Conservation (phyloP, 2,888 invertebrate species). For the Cybosia mesomella region DNA sequence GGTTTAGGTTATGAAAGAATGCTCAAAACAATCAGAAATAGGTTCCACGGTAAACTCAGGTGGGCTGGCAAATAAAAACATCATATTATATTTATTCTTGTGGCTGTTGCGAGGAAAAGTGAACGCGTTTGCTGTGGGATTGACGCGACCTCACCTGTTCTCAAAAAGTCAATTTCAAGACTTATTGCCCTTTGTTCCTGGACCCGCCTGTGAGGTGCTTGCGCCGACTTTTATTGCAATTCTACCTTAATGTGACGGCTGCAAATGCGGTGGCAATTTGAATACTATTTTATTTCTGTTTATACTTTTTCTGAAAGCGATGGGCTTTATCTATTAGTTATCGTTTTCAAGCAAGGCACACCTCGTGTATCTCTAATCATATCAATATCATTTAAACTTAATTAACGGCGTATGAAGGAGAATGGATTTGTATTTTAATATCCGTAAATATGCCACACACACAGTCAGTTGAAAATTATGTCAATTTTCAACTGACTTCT, state of each 20-base stretch:
- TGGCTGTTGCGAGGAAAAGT: slow-evolving; percentile 72
- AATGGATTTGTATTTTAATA: not conserved
- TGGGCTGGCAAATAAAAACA: slow-evolving; percentile 75
- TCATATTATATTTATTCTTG: slow-evolving; percentile 66
- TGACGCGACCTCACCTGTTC: slow-evolving; percentile 78
- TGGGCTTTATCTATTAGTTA: slow-evolving; percentile 10
- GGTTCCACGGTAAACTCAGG: slow-evolving; percentile 74
- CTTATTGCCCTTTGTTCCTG: slow-evolving; percentile 80
- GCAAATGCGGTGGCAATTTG: slow-evolving; percentile 63
- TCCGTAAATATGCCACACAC: too few species aligned
- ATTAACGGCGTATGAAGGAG: not conserved
- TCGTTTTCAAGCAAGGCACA: slow-evolving; percentile 23
- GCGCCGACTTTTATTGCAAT: slow-evolving; percentile 68
- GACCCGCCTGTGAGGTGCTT: slow-evolving; percentile 67
- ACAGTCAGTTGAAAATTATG: too few species aligned
- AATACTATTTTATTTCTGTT: slow-evolving; percentile 53
- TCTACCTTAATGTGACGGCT: slow-evolving; percentile 66
- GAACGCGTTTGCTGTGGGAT: slow-evolving; percentile 67
- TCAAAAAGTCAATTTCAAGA: slow-evolving; percentile 77
- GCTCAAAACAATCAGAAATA: slow-evolving; percentile 74
- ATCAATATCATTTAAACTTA: too few species aligned
- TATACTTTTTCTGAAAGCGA: slow-evolving; percentile 32
- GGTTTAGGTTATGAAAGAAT: slow-evolving; percentile 80
- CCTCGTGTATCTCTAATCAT: not conserved
- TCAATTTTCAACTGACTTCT: too few species aligned